Base-by-base conservation (phyloP, 2,888 invertebrate genomes). In the Andricus curvator region DNA sequence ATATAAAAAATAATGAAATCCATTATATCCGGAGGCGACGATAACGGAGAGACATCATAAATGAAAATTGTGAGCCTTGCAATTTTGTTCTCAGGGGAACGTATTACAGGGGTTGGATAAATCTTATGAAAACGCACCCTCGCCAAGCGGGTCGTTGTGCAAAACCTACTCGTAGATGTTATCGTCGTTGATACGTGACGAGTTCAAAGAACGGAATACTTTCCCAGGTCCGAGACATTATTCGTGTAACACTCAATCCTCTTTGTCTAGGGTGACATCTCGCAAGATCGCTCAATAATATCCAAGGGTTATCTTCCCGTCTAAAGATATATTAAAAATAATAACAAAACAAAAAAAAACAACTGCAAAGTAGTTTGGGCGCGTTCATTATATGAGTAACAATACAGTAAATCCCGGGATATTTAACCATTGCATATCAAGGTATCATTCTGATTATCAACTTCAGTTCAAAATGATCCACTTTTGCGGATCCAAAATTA, bases 1-100 rank as follows among this genome's bases (percentile, higher is more conserved):
- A 33, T 68, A 68, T 74, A 56, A 51, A 74, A 74, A 74, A 74
- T 33, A 74, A 74, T 74, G 51, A 74, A 74, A 74, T 74, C 74
- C 51, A 74, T 74, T 74, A 74, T 74, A 74, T 74, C 74, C 78
- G 9, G 78, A 78, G 51, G 78, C 78, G 25, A 29, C 25, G 66
- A 78, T 78, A 78, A 65, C 60, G 22, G 67, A 51, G 66, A 4
- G 56, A 25, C 56, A 17, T 17, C 62, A 51, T 56, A 67, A 70
- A 79, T 56, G 70, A 68, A 60, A 56, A 51, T 79, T 79, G 62
- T 70, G 20, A 33, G 56, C 29, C 51, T 78, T 66, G 64, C 78
- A 66, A 62, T 78, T 66, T 78, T 51, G 78, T 37, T 65, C 51
- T 22, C 37, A 15, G 9, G 65, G 78, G 78, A 65, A 68, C 37